phyloP scores from a whole-genome alignment of 23 tunicate genomes.

The Trididemnum clinides region DNA sequence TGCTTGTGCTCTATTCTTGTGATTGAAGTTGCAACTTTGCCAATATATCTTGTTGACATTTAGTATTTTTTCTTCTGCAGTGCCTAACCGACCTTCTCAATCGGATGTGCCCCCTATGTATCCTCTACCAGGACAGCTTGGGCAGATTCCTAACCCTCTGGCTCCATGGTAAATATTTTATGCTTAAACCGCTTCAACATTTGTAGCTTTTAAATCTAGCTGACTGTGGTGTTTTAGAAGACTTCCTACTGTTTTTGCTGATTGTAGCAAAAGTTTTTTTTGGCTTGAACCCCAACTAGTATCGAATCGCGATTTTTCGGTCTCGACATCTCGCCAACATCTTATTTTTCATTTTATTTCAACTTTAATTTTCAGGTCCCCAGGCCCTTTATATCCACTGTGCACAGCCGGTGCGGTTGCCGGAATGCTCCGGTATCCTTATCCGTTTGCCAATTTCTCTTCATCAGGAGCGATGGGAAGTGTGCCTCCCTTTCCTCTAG shows the following conservation, averaged over 20 bases:
- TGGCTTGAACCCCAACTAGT: too few relatives aligned
- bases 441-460: conserved; percentile 61
- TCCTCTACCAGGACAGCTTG: conserved; percentile 91
- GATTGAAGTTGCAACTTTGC: too few relatives aligned
- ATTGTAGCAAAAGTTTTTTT: too few relatives aligned
- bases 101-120: conserved; percentile 75
- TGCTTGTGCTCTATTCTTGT: too few relatives aligned
- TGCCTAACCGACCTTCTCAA: conserved; percentile 44
- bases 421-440: conserved; percentile 66
- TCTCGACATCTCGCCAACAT: too few relatives aligned
- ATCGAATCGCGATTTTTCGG: too few relatives aligned
- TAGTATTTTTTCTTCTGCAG: too few relatives aligned
- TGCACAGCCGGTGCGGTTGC: conserved; percentile 73
- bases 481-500: conserved; percentile 72
- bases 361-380: conserved; percentile 28
- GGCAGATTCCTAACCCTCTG: conserved; percentile 92
- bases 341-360: too few relatives aligned
- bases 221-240: too few relatives aligned
- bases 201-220: too few relatives aligned
- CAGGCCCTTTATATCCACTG: conserved; percentile 53
- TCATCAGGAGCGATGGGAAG: conserved; percentile 62
- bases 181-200: not conserved
- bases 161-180: conserved; percentile 61
- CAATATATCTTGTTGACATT: too few relatives aligned
- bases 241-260: too few relatives aligned